Evolutionary conservation across 2,888 invertebrate genomes (phyloP).

Genomic region (Drosophila sordidula): DNA sequence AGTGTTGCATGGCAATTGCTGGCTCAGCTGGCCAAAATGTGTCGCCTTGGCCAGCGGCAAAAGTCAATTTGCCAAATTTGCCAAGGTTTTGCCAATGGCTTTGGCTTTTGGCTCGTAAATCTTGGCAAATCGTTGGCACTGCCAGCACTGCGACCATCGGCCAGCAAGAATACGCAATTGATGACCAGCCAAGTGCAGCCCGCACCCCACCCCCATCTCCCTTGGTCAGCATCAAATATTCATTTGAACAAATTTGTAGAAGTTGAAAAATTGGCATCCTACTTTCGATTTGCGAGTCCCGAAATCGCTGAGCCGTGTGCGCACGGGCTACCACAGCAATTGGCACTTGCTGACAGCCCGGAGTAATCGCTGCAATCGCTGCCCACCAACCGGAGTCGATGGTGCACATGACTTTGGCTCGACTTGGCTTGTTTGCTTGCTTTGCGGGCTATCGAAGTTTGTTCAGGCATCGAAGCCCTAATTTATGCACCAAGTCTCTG

Average conservation of each 20-base stretch:
- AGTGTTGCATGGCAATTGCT: constrained; percentile 37
- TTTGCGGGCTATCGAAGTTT: constrained; percentile 56
- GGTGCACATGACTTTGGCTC: constrained; percentile 25
- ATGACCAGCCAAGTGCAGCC: constrained; percentile 41
- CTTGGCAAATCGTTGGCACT: constrained; percentile 55
- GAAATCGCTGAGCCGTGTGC: constrained; percentile 19
- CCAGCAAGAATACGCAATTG: constrained; percentile 32
- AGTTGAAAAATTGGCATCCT: constrained; percentile 60
- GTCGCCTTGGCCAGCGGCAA: constrained; percentile 54
- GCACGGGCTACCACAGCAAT: constrained; percentile 24
- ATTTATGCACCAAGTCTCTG: constrained; percentile 71
- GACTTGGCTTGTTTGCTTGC: constrained; percentile 20
- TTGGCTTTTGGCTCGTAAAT: constrained; percentile 61
- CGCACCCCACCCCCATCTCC: neutral
- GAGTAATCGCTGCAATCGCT: constrained; percentile 42
- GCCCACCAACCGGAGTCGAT: constrained; percentile 5
- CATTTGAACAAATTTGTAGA: constrained; percentile 61
- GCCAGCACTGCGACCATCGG: constrained; percentile 20
- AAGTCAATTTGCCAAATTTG: constrained; percentile 76
- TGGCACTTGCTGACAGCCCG: constrained; percentile 47
- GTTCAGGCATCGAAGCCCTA: constrained; percentile 61
- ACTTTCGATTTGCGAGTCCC: constrained; percentile 15
- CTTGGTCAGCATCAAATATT: constrained; percentile 61
- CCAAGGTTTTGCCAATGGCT: constrained; percentile 49
- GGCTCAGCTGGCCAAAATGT: constrained; percentile 34